These are phyloP conservation scores for Dermatemys mawii DNA, from an alignment of 2,113 vertebrate species.

Conservation along the genomic window DNA sequence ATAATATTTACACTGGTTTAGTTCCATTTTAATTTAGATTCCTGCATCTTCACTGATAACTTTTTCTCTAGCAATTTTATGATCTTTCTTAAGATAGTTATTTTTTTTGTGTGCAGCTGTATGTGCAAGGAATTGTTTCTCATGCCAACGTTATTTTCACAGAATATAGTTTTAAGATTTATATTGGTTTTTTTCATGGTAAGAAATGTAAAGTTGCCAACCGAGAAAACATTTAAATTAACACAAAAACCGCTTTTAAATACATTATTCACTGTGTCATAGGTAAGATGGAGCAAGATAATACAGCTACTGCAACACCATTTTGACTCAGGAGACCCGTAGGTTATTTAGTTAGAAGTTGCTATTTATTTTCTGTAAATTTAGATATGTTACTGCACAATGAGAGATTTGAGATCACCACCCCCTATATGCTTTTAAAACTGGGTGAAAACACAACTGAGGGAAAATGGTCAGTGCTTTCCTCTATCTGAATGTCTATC, in stretches of 20 bases:
- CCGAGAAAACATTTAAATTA: neutral
- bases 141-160: neutral
- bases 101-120: neutral
- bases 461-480: rapidly evolving
- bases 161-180: neutral
- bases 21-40: neutral
- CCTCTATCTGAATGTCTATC: neutral
- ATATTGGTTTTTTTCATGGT: neutral
- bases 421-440: neutral
- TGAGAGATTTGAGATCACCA: neutral
- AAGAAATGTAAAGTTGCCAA: neutral
- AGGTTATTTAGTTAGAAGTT: neutral
- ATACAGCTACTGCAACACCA: neutral
- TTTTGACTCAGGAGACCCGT: rapidly evolving
- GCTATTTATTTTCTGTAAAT: neutral
- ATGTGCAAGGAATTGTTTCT: neutral
- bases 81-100: neutral
- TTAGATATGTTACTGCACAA: neutral
- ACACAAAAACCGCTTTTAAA: neutral
- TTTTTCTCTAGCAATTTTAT: neutral
- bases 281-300: neutral
- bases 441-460: neutral
- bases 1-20: neutral
- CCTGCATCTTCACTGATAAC: neutral
- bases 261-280: neutral